These are phyloP conservation scores for Paracanthobrama guichenoti DNA, from an alignment of 2,113 vertebrate species.

Conservation along the genomic window DNA sequence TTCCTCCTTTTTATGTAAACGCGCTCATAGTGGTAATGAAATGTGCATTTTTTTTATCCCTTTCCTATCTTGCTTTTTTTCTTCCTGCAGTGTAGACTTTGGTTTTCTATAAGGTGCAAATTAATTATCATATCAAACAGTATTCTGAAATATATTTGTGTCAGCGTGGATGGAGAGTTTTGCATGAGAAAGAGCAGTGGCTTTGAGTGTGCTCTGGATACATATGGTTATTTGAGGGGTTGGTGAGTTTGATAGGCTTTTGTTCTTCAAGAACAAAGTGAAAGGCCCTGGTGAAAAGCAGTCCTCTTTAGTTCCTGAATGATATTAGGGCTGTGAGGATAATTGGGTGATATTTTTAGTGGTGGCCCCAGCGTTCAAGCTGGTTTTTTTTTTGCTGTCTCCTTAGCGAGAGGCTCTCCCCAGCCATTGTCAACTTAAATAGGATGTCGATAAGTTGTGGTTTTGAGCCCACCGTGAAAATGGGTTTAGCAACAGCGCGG, in stretches of 20 bases:
- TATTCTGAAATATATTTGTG: slow-evolving; percentile 60
- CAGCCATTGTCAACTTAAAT: slow-evolving; percentile 69
- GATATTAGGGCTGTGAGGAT: slow-evolving; percentile 63
- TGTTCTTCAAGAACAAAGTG: slow-evolving; percentile 66
- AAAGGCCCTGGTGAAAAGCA: slow-evolving; percentile 61
- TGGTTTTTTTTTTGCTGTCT: slow-evolving; percentile 51
- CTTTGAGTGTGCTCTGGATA: slow-evolving; percentile 59
- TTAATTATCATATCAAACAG: slow-evolving; percentile 66
- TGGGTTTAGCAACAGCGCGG: slow-evolving; percentile 68
- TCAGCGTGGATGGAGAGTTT: slow-evolving; percentile 29
- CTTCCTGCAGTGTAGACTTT: background rate
- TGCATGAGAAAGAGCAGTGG: slow-evolving; percentile 54
- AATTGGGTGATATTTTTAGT: slow-evolving; percentile 71
- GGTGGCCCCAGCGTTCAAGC: slow-evolving; percentile 43
- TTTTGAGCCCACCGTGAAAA: slow-evolving; percentile 69
- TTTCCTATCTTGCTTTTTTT: background rate
- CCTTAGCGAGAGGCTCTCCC: slow-evolving; percentile 66
- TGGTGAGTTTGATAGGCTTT: slow-evolving; percentile 60
- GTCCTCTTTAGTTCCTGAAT: slow-evolving; percentile 62
- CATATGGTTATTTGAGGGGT: slow-evolving; percentile 51
- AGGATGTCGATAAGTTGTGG: slow-evolving; percentile 69
- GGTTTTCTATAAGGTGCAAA: slow-evolving; percentile 42
- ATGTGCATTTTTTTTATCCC: background rate
- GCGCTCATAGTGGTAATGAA: background rate
- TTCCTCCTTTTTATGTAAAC: slow-evolving; percentile 3